Base-by-base conservation (phyloP, 2,113 vertebrate genomes). In the Acinonyx jubatus region DNA sequence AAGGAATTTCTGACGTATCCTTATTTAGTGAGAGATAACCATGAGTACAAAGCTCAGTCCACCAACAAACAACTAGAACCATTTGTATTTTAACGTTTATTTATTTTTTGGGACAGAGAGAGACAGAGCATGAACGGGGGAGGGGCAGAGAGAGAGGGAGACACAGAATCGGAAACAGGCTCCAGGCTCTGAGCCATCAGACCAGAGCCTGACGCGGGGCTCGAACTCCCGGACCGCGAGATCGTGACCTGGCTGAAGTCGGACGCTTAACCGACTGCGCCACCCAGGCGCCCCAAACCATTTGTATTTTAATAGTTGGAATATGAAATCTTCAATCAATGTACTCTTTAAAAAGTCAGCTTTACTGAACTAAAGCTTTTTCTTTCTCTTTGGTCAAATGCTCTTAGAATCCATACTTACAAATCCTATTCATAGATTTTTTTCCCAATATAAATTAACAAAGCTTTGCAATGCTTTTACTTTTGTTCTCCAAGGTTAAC, bases 311-410 rank as follows among this genome's bases (percentile, higher is more conserved):
- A 73, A 4, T 80, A 55, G 0, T 55, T 89, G 52, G 25, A 41
- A 50, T 76, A 69, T 89, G 88, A 92, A 95, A 29, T 96, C 36
- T 25, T 85, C 48, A 52, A 45, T 85, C 68, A 87, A 80, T 38
- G 6, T 50, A 16, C 14, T 86, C 25, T 57, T 89, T 25, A 57
- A 94, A 94, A 95, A 74, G 66, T 74, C 6, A 48, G 4, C 31
- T 95, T 38, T 92, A 66, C 13, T 89, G 76, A 89, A 81, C 88
- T 19, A 80, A 57, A 78, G 45, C 7, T 9, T 15, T 76, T 69
- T 85, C 29, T 73, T 55, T 95, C 9, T 89, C 31, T 29, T 55
- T 96, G n/a, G 48, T 68, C 27, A 92, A 92, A 79, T 2, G 11
- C n/a, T 74, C 13, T 73, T 4, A 86, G 23, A 80, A 85, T 50